Base-by-base conservation (phyloP, 2,797 vertebrate species). In the Rhinella marina region DNA sequence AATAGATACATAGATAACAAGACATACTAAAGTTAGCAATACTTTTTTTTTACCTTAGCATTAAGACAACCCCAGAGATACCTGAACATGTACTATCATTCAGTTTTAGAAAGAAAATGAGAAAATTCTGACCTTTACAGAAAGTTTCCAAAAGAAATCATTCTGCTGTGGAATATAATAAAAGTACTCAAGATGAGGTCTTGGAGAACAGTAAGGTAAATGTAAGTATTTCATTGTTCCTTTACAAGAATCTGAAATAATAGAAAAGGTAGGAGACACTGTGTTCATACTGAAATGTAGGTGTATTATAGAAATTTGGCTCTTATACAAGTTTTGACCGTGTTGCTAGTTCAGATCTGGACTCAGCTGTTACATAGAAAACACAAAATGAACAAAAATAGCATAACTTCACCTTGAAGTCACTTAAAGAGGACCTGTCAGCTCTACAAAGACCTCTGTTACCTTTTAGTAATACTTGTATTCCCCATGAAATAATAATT, bases 1-100 rank as follows among this genome's bases (percentile, higher is more conserved):
- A 91, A 57, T 90, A 92, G 86, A 29, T 14, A 80, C 41, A 79
- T 25, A 87, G 87, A 90, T 86, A 85, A 91, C 12, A 82, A 41
- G 72, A 41, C 25, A 25, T 25, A 52, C 1, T 85, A 79, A 82
- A 82, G 61, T 9, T 87, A 75, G 59, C 23, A 27, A 86, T 86
- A 48, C 90, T 29, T 41, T 85, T 19, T 25, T 23, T 27, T 29
- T 89, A 68, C 48, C 23, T 56, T 14, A 81, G 66, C 89, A 32
- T 52, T 76, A 88, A 84, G 27, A 87, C 85, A 91, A 87, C 25
- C 16, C 16, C 12, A 13, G 64, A 70, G 87, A 81, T 80, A 75
- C 62, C 90, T 61, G 85, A 62, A 88, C 52, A 75, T 57, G 1
- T 1, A 81, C 56, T 17, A 72, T 82, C 2, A 48, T 86, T 10